Evolutionary conservation across 2,888 invertebrate genomes (phyloP), one percentile per base, ranked within the genome.

Genomic region (Abrostola triplasia): DNA sequence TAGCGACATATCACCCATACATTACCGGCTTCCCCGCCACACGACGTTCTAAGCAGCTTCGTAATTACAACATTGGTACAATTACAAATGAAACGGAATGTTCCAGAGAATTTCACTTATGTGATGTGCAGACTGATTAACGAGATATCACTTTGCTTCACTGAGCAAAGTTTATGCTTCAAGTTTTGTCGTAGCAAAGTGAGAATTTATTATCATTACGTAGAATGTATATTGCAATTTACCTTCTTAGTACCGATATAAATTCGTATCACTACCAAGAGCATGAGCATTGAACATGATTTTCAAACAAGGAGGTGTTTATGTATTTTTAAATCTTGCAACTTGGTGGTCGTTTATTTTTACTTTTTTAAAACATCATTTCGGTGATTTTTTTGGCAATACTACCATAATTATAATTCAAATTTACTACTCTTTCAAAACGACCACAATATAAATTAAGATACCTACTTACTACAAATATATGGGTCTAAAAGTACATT

Each of bases 11-110:
- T 69, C 61, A 57, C 61, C 55, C 57, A 64, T 58, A 64, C 64
- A 74, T 75, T 59, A 67, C 60, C 59, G 55, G 55, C 73, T 67
- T 60, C 58, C 66, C 58, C 50, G 53, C 57, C 64, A 47, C 68
- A 50, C 48, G 67, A 63, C 58, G 59, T 67, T 55, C 12, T 57
- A 55, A 62, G 76, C 58, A 76, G 56, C 66, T 69, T 58, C 56
- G 48, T 73, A 76, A 75, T 76, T 73, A 75, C 67, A 42, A 62
- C 70, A 76, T 76, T 76, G 70, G 59, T 66, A 75, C 61, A 73
- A 64, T 76, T 70, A 66, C 75, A 73, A 52, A 58, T 57, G 54
- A 58, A 70, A 67, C 53, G 77, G 73, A 73, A 76, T 70, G 73
- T 66, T 73, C 52, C 59, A 54, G 61, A 58, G 66, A 59, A 76